Base-by-base conservation (phyloP, 2,113 vertebrate genomes). In the Halcyon malimbica region DNA sequence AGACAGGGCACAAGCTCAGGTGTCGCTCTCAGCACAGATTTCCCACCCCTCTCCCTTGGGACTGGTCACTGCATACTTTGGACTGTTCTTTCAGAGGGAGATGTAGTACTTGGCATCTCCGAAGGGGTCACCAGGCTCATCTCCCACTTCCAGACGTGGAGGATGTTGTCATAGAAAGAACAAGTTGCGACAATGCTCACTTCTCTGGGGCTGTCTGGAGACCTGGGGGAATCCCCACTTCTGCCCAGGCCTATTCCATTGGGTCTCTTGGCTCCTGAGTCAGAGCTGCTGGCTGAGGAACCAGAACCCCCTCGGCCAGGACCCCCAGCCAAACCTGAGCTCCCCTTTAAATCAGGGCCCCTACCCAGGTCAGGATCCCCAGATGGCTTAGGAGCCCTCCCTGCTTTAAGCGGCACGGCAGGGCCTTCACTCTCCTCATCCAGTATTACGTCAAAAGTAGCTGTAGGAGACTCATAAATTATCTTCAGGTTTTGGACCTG, bases 81-180 rank as follows among this genome's bases (percentile, higher is more conserved):
- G 44, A 4, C 53, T 57, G 65, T 60, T 74, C 44, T 33, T 53
- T 62, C 41, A 0, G 77, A 53, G 1, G 24, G 74, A 87, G 77
- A 84, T 13, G 5, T 17, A 10, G 89, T 44, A 20, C 87, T 62
- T 7, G 16, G 42, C 1, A 5, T n/a, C 25, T 88, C 83, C 4
- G 11, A 70, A 48, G 85, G 28, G 51, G 39, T 41, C 42, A 51
- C 60, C 85, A 96, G 94, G 80, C 81, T 98, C 96, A 94, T 98
- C 96, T 99, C 98, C 99, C 99, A 99, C 93, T 98, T 98, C 99
- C 99, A 99, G 67, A 99, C 96, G 1, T 99, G 99, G 28, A 99
- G 98, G 87, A 98, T 98, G 20, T 99, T 99, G 95, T 99, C 99
- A 17, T 99, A 99, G 95, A 99, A 99, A 2, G 99, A 99, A 91